These are phyloP conservation scores for Nycteola revayana DNA, from an alignment of 2,888 invertebrate species.

Conservation along the genomic window DNA sequence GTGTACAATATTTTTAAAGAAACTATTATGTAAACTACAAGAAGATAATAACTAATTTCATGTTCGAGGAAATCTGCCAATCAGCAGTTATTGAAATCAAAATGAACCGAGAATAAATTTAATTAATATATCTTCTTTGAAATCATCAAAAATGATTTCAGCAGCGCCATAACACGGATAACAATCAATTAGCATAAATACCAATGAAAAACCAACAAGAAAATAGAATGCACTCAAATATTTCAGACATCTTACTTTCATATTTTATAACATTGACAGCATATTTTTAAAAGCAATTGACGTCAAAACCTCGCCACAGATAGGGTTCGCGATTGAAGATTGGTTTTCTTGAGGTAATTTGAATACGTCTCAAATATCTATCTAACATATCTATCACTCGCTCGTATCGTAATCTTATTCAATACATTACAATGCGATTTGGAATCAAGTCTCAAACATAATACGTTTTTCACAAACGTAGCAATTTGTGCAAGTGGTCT, in stretches of 20 bases:
- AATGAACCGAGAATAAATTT: no score
- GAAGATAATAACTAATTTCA: no score
- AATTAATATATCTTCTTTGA: no score
- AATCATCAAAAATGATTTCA: no score
- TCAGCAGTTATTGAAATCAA: no score
- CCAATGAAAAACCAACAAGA: no score
- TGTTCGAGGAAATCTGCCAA: no score
- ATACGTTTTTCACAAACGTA: constrained; percentile 1
- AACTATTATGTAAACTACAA: background rate
- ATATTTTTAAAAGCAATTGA: constrained; percentile 9
- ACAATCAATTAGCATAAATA: no score
- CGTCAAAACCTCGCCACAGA: constrained; percentile 16
- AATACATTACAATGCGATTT: constrained; percentile 2
- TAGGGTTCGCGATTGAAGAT: constrained; percentile 15
- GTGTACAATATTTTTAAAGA: constrained; percentile 5
- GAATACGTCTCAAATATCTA: constrained; percentile 32
- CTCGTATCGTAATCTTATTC: constrained; percentile 4
- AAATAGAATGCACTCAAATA: background rate
- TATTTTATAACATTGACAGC: constrained; percentile 12
- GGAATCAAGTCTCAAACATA: no score
- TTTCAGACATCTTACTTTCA: constrained; percentile 8
- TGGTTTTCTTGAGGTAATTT: constrained; percentile 33
- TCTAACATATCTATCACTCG: constrained; percentile 23
- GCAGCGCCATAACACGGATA: no score
- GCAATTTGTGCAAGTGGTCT: constrained; percentile 9